Conservation (phyloP, 2,797 vertebrate species). For the Lerista edwardsae region DNA sequence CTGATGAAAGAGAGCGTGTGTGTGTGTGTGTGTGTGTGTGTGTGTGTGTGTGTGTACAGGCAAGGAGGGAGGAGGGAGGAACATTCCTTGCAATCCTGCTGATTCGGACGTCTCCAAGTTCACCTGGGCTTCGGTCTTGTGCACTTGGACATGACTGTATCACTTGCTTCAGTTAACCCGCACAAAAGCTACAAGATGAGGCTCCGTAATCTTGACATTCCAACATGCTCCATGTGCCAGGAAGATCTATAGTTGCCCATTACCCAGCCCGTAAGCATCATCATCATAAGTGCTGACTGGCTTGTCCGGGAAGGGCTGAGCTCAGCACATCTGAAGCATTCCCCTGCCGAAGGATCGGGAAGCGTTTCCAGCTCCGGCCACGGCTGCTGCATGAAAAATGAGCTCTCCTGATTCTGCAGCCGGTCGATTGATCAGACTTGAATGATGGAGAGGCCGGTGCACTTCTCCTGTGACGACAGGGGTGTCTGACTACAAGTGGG, state of each 20-base stretch:
- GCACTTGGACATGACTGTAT: background rate
- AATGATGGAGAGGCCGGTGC: too few species aligned
- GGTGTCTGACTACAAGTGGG: too few species aligned
- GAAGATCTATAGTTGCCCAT: background rate
- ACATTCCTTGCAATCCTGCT: background rate
- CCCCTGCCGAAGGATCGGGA: background rate
- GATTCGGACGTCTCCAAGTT: background rate
- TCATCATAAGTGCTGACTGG: too few species aligned
- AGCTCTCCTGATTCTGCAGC: too few species aligned
- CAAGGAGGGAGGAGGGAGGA: background rate
- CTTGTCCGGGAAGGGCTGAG: background rate
- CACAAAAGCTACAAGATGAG: background rate
- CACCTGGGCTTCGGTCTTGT: background rate
- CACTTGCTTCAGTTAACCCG: background rate
- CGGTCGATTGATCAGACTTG: too few species aligned
- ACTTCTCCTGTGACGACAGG: too few species aligned
- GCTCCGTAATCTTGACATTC: background rate
- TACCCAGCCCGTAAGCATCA: too few species aligned
- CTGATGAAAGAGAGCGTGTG: background rate
- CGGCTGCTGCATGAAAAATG: background rate
- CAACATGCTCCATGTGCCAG: background rate
- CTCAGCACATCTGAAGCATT: background rate
- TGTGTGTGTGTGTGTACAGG: too few species aligned
- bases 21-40: background rate
- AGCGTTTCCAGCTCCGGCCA: too few species aligned